Conservation (phyloP, 2,888 invertebrate genomes). For the Epinotia brunnichana region DNA sequence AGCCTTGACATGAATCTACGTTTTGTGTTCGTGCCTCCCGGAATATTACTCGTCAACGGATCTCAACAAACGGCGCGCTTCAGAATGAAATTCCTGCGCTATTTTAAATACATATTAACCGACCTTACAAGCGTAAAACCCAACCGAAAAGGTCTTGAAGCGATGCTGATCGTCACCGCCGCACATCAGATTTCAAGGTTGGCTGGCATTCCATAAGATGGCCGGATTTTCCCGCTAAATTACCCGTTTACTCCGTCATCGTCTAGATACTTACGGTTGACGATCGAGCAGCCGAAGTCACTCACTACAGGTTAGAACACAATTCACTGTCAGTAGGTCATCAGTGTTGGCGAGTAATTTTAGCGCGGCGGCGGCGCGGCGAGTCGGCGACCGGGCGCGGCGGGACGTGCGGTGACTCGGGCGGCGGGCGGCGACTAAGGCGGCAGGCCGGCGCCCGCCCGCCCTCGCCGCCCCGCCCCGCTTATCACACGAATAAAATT, state of each 20-base stretch:
- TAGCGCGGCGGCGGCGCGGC: conserved; percentile 62
- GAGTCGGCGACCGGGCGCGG: conserved; percentile 57
- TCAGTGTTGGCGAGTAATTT: conserved; percentile 60
- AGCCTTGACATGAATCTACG: conserved; percentile 74
- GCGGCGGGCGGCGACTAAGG: conserved; percentile 72
- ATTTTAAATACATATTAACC: conserved; percentile 54
- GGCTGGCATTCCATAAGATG: conserved; percentile 76
- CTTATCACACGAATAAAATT: conserved; percentile 81
- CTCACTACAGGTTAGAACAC: conserved; percentile 60
- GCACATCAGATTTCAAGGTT: conserved; percentile 79
- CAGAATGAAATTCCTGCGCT: conserved; percentile 58
- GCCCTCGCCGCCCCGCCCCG: conserved; percentile 62
- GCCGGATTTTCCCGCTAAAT: conserved; percentile 70
- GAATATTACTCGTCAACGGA: conserved; percentile 61
- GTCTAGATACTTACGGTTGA: conserved; percentile 61
- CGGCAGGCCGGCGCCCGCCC: conserved; percentile 76
- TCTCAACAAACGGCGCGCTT: conserved; percentile 57
- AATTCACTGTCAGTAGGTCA: conserved; percentile 76
- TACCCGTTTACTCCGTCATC: conserved; percentile 60
- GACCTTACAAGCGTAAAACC: conserved; percentile 48
- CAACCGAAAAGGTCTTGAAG: conserved; percentile 43
- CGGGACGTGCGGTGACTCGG: conserved; percentile 64
- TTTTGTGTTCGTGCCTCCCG: conserved; percentile 60
- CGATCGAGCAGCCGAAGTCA: conserved; percentile 49
- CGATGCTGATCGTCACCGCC: conserved; percentile 56